Evolutionary conservation across 2,888 invertebrate genomes (phyloP).

Genomic region (Meloe dianella): DNA sequence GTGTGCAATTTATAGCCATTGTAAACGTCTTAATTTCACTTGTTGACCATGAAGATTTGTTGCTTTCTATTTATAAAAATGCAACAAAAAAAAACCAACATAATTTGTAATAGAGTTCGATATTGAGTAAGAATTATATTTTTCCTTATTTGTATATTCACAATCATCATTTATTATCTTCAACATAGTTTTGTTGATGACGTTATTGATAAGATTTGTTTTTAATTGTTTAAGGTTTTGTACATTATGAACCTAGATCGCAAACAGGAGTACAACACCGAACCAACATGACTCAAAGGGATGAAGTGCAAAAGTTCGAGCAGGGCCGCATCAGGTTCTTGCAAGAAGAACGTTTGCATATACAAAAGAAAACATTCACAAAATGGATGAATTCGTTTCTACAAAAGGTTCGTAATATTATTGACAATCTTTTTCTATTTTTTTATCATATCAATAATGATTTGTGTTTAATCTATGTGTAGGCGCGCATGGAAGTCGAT

Average conservation of each 20-base stretch:
- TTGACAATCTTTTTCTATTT: too few species aligned
- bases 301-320: conserved; percentile 93
- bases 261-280: conserved; percentile 67
- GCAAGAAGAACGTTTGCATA: conserved; percentile 96
- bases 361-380: conserved; percentile 99
- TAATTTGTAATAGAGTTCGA: not conserved
- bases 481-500: conserved; percentile 98
- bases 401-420: conserved; percentile 81
- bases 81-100: not conserved
- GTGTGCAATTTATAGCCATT: not conserved
- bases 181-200: not conserved
- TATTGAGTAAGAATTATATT: not conserved
- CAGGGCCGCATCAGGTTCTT: conserved; percentile 94
- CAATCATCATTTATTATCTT: not conserved
- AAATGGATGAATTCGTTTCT: conserved; percentile 99
- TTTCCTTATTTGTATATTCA: not conserved
- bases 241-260: conserved; percentile 56
- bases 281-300: conserved; percentile 86
- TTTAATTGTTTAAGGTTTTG: conserved; percentile 36
- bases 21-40: conserved; percentile 6
- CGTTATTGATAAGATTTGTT: not conserved
- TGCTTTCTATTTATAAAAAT: not conserved
- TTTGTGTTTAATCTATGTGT: conserved; percentile 46
- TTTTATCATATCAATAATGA: too few species aligned
- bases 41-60: conserved; percentile 9